phyloP scores from a whole-genome alignment of 2,113 vertebrate species.

The Esox niger region DNA sequence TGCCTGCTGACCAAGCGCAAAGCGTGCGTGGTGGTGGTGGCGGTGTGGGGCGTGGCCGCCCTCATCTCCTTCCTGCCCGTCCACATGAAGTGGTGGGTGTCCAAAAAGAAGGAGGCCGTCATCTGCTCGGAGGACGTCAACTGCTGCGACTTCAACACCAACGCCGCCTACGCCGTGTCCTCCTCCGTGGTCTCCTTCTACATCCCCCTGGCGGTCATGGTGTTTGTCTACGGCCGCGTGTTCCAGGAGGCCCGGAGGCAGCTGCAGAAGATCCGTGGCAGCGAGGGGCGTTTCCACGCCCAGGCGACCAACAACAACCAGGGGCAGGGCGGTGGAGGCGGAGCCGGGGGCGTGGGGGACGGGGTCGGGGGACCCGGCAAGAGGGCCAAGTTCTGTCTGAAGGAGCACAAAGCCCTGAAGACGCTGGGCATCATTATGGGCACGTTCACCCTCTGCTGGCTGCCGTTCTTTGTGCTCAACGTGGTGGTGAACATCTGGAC shows the following conservation, averaged over 20 bases:
- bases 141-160: constrained; percentile 95
- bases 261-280: constrained; percentile 86
- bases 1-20: constrained; percentile 86
- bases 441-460: constrained; percentile 94
- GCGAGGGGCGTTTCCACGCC: constrained; percentile 82
- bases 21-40: constrained; percentile 81
- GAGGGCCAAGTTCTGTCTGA: constrained; percentile 82
- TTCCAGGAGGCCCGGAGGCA: constrained; percentile 93
- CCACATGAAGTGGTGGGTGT: constrained; percentile 86
- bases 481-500: constrained; percentile 77
- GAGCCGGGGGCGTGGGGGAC: constrained; percentile 20
- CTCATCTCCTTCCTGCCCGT: constrained; percentile 97
- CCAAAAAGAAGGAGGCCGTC: constrained; percentile 39
- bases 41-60: constrained; percentile 88
- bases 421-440: constrained; percentile 99
- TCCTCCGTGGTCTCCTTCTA: constrained; percentile 98
- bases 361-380: constrained; percentile 31
- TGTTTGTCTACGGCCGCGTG: constrained; percentile 88
- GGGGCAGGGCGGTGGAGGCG: constrained; percentile 30
- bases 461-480: constrained; percentile 96
- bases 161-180: constrained; percentile 81
- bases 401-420: constrained; percentile 95
- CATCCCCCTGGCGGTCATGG: constrained; percentile 89
- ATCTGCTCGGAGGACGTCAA: constrained; percentile 64
- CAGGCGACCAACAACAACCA: constrained; percentile 57